Evolutionary conservation across 2,888 invertebrate species (phyloP).

Genomic region (Ormyrus labotus): DNA sequence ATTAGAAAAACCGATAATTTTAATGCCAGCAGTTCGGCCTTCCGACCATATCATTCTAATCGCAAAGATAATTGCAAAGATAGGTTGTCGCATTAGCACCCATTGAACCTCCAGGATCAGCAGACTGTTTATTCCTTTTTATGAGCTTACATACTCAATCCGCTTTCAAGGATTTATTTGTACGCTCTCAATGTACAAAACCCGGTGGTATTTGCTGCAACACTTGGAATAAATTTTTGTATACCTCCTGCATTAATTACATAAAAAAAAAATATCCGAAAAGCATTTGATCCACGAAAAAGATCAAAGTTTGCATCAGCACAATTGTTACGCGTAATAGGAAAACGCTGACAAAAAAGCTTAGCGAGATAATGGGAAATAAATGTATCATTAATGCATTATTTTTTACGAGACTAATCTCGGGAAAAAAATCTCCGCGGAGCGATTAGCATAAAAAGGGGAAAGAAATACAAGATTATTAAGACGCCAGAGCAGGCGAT

Average conservation of each 20-base stretch:
- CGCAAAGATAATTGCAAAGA: conserved; percentile 37
- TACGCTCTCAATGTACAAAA: no score
- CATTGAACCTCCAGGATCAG: not conserved
- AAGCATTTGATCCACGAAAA: conserved; percentile 6
- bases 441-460: conserved; percentile 28
- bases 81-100: conserved; percentile 24
- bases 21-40: not conserved
- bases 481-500: conserved; percentile 27
- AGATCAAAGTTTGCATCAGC: not conserved
- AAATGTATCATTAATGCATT: conserved; percentile 23
- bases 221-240: no score
- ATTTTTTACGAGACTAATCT: conserved; percentile 30
- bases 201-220: no score
- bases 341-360: conserved; percentile 13
- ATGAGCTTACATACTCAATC: no score
- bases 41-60: conserved; percentile 21
- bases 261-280: no score
- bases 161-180: no score
- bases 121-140: no score
- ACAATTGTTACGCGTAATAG: not conserved
- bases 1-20: conserved; percentile 9
- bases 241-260: no score
- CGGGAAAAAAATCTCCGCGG: not conserved
- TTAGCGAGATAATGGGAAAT: conserved; percentile 16
- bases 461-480: conserved; percentile 19